These are phyloP conservation scores for Emydocephalus ijimae DNA, from an alignment of 2,113 vertebrate species.

Conservation along the genomic window DNA sequence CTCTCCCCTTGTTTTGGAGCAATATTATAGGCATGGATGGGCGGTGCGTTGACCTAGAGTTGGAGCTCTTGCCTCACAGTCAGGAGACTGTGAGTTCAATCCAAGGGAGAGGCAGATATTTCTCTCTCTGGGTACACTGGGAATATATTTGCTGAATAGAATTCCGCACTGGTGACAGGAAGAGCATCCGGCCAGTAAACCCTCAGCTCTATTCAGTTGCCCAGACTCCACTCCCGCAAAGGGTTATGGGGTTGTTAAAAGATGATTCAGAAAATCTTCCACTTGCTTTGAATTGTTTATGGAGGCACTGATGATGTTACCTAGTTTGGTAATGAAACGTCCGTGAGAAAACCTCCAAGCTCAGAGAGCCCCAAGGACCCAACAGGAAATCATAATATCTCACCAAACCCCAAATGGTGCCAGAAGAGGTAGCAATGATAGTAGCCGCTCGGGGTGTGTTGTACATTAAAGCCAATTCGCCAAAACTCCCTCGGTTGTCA, in stretches of 20 bases:
- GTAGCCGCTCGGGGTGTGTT: constrained; percentile 97
- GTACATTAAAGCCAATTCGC: constrained; percentile 98
- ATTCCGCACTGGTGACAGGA: too few species aligned
- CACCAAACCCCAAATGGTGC: constrained; percentile 96
- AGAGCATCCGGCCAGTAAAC: too few species aligned
- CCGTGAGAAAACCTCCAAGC: not conserved
- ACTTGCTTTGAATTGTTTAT: not conserved
- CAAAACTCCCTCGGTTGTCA: constrained; percentile 95
- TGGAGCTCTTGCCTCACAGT: too few species aligned
- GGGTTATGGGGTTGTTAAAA: too few species aligned
- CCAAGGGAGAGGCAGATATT: too few species aligned
- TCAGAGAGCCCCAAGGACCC: not conserved
- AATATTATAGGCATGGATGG: not conserved
- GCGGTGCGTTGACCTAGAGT: too few species aligned
- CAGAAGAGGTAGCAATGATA: constrained; percentile 91
- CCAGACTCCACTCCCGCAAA: too few species aligned
- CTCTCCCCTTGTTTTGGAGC: not conserved
- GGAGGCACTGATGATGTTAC: not conserved
- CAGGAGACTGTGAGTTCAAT: too few species aligned
- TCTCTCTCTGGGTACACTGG: too few species aligned
- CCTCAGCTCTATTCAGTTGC: too few species aligned
- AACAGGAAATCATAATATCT: constrained; percentile 61
- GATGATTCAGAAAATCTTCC: not conserved
- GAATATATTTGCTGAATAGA: too few species aligned
- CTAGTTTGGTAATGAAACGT: not conserved